Evolutionary conservation across 2,888 invertebrate species (phyloP).

Genomic region (Craniophora ligustri): DNA sequence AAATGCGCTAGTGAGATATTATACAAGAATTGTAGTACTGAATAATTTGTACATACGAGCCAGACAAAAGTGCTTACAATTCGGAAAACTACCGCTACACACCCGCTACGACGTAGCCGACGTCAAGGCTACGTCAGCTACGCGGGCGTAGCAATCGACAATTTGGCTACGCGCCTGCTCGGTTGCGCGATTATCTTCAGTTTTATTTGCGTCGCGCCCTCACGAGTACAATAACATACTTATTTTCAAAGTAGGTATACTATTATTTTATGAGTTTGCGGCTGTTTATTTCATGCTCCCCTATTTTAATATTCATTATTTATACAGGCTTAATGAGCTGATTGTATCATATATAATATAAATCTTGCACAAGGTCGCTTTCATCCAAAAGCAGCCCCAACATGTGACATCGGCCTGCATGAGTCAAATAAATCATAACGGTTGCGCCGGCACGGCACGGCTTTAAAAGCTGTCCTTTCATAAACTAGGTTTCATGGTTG

Average conservation of each 20-base stretch:
- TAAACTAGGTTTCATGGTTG: not conserved
- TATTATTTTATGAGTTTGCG: no score
- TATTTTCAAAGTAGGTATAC: not conserved
- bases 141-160: constrained; percentile 1
- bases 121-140: constrained; percentile 7
- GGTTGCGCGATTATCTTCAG: not conserved
- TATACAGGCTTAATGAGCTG: not conserved
- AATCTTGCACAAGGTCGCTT: not conserved
- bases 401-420: constrained; percentile 16
- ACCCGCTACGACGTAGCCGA: constrained; percentile 14
- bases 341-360: not conserved
- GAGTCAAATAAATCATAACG: constrained; percentile 20
- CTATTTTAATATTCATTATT: no score
- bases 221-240: not conserved
- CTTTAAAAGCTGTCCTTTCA: not conserved
- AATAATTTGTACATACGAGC: not conserved
- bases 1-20: no score
- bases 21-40: not conserved
- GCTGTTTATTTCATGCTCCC: no score
- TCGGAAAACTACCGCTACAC: not conserved
- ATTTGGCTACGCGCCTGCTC: not conserved
- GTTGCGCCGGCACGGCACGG: not conserved
- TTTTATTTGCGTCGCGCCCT: not conserved
- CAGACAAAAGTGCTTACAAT: not conserved
- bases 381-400: constrained; percentile 4